Conservation (phyloP, 2,888 invertebrate genomes). For the Malachius bipustulatus region DNA sequence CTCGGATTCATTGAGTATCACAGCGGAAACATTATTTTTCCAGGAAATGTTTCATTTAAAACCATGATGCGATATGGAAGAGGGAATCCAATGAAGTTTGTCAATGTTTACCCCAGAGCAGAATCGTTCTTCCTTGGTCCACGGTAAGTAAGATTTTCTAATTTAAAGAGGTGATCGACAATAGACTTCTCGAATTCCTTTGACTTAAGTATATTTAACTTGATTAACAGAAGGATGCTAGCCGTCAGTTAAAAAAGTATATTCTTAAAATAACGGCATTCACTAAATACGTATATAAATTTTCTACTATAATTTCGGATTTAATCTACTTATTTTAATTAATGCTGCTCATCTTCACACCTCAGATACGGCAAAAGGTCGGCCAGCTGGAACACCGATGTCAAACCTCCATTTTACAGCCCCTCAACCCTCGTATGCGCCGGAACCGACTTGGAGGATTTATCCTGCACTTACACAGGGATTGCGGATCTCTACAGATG, state of each 20-base stretch:
- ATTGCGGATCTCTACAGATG: slow-evolving; percentile 42
- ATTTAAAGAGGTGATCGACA: too few relatives aligned
- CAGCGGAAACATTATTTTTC: too few relatives aligned
- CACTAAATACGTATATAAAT: too few relatives aligned
- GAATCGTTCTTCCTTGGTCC: slow-evolving; percentile 31
- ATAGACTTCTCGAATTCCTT: too few relatives aligned
- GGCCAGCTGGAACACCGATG: slow-evolving; percentile 21
- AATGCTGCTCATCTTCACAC: slow-evolving; percentile 9
- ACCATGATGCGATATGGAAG: slow-evolving; percentile 30
- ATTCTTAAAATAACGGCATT: too few relatives aligned
- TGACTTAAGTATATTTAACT: too few relatives aligned
- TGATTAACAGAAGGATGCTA: too few relatives aligned
- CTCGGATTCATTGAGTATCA: too few relatives aligned
- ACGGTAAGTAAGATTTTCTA: slow-evolving; percentile 23
- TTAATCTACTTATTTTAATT: too few relatives aligned
- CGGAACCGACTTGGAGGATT: slow-evolving; percentile 21
- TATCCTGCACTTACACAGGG: slow-evolving; percentile 41
- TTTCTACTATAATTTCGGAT: too few relatives aligned
- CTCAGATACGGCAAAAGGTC: slow-evolving; percentile 34
- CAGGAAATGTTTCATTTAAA: slow-evolving; percentile 24
- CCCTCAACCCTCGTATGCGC: slow-evolving; percentile 18
- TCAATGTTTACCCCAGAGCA: slow-evolving; percentile 27
- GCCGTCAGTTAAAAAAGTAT: too few relatives aligned
- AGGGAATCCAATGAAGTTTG: slow-evolving; percentile 22
- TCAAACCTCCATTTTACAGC: slow-evolving; percentile 21